Conservation (phyloP, 2,113 vertebrate species). For the Picathartes gymnocephalus region DNA sequence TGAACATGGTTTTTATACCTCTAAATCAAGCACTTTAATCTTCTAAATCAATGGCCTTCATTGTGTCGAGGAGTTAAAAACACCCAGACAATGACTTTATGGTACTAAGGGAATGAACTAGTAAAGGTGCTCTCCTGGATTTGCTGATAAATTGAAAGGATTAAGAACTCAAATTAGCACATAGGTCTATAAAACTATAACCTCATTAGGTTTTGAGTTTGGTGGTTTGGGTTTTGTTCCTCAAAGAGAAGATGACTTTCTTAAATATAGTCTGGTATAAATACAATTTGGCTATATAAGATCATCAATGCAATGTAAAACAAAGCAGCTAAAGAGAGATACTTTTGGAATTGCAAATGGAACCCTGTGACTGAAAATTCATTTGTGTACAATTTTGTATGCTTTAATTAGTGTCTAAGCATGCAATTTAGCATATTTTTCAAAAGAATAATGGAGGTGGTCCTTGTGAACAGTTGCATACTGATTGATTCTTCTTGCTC, state of each 20-base stretch:
- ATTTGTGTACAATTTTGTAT: neutral
- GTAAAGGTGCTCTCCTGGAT: neutral
- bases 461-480: neutral
- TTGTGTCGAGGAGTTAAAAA: neutral
- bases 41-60: neutral
- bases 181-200: neutral
- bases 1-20: neutral
- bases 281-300: neutral
- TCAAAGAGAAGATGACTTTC: neutral
- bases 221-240: neutral
- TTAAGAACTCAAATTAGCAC: neutral
- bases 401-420: conserved; percentile 12
- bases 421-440: conserved; percentile 1
- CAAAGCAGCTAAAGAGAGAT: neutral
- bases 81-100: neutral
- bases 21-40: neutral
- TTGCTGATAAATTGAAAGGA: neutral
- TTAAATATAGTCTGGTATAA: neutral
- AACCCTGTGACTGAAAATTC: neutral
- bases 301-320: neutral
- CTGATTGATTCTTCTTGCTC: conserved; percentile 1
- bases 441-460: neutral
- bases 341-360: neutral
- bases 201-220: neutral
- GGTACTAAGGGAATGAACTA: neutral